Conservation (phyloP, 2,888 invertebrate species). For the Apoda limacodes region DNA sequence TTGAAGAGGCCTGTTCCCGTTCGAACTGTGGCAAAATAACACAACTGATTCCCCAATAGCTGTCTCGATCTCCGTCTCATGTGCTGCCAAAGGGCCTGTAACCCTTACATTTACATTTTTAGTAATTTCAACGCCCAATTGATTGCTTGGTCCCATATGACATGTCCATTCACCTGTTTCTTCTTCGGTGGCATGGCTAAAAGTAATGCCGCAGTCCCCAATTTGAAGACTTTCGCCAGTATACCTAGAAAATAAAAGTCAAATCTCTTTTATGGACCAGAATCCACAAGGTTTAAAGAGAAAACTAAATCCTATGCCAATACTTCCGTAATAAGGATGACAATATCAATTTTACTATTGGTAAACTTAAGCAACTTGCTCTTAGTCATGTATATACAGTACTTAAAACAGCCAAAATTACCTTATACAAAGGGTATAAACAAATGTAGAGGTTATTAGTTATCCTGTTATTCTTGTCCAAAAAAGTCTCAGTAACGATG, state of each 20-base stretch:
- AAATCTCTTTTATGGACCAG: too few species aligned
- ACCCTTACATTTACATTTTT: conserved; percentile 44
- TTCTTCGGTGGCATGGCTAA: conserved; percentile 30
- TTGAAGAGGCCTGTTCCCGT: conserved; percentile 43
- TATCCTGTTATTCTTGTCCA: too few species aligned
- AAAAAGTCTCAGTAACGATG: too few species aligned
- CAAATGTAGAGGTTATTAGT: too few species aligned
- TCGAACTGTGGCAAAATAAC: conserved; percentile 52
- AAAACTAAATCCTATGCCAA: too few species aligned
- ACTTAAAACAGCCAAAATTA: too few species aligned
- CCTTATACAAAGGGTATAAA: too few species aligned
- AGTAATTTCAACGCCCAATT: conserved; percentile 41
- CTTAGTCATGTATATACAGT: too few species aligned
- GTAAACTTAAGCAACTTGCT: too few species aligned
- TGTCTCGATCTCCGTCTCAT: conserved; percentile 27
- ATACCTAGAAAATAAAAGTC: conserved; percentile 38
- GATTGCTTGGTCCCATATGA: conserved; percentile 50
- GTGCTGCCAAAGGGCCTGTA: conserved; percentile 52
- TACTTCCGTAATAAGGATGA: too few species aligned
- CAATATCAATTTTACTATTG: too few species aligned
- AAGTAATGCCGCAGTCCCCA: conserved; percentile 58
- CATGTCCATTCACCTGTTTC: conserved; percentile 59
- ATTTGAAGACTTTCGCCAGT: conserved; percentile 43
- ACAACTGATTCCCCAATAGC: conserved; percentile 29
- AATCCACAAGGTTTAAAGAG: too few species aligned